These are phyloP conservation scores for Acrocephalus kingi DNA, from an alignment of 2,113 vertebrate species.

Conservation along the genomic window DNA sequence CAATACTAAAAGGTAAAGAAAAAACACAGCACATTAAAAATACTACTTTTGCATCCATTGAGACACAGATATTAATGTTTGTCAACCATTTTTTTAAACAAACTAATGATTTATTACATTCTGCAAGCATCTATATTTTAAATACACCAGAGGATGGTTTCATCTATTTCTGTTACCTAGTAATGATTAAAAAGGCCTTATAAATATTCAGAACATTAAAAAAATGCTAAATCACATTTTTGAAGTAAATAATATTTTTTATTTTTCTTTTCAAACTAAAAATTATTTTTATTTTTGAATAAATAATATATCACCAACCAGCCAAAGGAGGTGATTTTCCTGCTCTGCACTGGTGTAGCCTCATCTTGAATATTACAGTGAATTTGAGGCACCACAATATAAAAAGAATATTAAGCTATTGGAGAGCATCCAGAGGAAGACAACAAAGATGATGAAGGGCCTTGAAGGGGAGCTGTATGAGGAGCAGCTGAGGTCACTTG, in stretches of 20 bases:
- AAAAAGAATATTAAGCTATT: background rate
- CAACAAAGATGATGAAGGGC: background rate
- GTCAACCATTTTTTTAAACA: background rate
- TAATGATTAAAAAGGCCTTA: background rate
- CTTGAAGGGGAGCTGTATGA: background rate
- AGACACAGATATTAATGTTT: constrained; percentile 31
- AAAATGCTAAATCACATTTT: background rate
- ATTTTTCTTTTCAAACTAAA: background rate
- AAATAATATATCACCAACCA: background rate
- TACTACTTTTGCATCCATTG: constrained; percentile 24
- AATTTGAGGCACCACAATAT: background rate
- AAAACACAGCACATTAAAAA: constrained; percentile 52
- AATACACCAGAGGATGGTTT: background rate
- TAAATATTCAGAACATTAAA: background rate
- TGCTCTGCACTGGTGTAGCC: background rate
- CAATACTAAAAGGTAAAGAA: constrained; percentile 53
- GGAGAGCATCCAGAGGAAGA: background rate
- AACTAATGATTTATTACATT: background rate
- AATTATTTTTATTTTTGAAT: background rate
- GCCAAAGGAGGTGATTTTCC: background rate
- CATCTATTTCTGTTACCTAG: constrained; percentile 1
- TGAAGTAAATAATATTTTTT: background rate
- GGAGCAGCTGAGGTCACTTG: background rate
- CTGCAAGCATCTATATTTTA: background rate
- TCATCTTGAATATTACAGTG: background rate